phyloP scores from a whole-genome alignment of 2,888 invertebrate species.

The Sphaeridia pumilis region DNA sequence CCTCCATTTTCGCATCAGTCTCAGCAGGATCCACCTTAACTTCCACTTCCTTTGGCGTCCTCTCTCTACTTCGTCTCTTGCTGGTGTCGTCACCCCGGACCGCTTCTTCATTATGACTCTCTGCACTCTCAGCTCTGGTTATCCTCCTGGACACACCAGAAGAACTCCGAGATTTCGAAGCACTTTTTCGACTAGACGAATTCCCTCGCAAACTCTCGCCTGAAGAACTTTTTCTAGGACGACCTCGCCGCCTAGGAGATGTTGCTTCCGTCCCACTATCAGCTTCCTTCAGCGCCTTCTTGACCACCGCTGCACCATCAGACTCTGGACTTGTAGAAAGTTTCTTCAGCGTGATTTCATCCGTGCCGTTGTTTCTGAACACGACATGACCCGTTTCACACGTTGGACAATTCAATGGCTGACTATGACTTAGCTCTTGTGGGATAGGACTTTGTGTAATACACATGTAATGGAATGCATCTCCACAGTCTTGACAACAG shows the following conservation, averaged over 20 bases:
- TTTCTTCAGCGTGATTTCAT: background rate
- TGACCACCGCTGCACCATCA: background rate
- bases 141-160: background rate
- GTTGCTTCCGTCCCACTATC: background rate
- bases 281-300: background rate
- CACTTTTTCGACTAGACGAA: constrained; percentile 11
- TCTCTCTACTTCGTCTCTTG: background rate
- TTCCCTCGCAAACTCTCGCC: background rate
- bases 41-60: constrained; percentile 5
- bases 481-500: constrained; percentile 30
- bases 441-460: background rate
- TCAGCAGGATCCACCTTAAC: background rate
- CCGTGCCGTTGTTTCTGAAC: background rate
- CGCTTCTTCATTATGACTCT: constrained; percentile 17
- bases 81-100: constrained; percentile 9
- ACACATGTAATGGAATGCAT: constrained; percentile 29
- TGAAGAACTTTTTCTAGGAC: background rate
- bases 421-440: background rate
- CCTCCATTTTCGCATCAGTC: background rate
- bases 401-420: background rate
- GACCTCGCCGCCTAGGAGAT: background rate
- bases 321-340: background rate
- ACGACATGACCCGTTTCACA: constrained; percentile 3
- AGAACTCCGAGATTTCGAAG: no score
- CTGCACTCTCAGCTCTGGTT: constrained; percentile 2